A percentile compares a stretch with the other conserved stretches of the same genome.
These are phyloP conservation scores for Rhynchomys soricoides DNA, from an alignment of 2,113 vertebrate species.

Conservation along the genomic window DNA sequence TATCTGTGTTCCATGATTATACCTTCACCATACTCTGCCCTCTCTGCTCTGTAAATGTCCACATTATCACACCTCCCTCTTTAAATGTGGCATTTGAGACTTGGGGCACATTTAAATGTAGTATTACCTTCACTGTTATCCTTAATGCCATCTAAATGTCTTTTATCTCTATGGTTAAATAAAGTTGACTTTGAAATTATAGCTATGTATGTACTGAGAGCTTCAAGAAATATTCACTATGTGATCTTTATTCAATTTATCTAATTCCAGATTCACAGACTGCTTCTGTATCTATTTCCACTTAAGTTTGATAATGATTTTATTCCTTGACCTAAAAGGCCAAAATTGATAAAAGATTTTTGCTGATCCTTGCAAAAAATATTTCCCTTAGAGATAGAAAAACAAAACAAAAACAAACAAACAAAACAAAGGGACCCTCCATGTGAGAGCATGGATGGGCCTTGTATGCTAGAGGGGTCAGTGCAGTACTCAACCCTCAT, in stretches of 20 bases:
- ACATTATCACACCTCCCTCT: neutral
- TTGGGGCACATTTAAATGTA: neutral
- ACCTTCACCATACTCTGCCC: neutral
- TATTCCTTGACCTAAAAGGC: neutral
- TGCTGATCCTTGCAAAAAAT: neutral
- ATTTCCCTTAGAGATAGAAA: neutral
- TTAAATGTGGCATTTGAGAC: neutral
- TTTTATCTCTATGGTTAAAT: constrained; percentile 38
- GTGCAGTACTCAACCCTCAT: neutral
- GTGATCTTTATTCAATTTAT: neutral
- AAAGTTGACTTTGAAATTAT: neutral
- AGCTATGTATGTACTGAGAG: neutral
- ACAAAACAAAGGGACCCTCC: neutral
- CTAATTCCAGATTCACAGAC: neutral
- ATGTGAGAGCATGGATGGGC: neutral
- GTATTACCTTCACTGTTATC: neutral
- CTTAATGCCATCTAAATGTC: neutral
- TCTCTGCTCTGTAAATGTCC: neutral
- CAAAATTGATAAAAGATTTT: constrained; percentile 24
- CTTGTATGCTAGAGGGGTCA: neutral
- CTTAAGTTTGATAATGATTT: constrained; percentile 38
- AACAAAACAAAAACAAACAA: neutral
- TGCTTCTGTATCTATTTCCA: neutral
- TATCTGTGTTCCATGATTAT: neutral
- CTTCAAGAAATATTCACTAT: constrained; percentile 5